These are phyloP conservation scores for Enteromius afrohamiltoni DNA, from an alignment of 2,797 vertebrate species.

Conservation along the genomic window DNA sequence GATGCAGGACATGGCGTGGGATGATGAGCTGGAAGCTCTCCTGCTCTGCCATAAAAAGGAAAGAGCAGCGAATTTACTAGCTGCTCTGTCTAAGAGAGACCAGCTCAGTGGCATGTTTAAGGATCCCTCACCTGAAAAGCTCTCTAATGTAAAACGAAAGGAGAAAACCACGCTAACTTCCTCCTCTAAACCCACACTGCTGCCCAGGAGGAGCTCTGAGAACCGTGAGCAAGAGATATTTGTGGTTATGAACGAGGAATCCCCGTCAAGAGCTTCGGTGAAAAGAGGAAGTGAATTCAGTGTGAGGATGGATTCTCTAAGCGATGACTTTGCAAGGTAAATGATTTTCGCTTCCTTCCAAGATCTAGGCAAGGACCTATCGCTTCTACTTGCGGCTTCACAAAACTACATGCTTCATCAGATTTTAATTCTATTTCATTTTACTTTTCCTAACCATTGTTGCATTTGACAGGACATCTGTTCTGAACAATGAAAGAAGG, in stretches of 20 bases:
- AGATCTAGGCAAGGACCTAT: background rate
- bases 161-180: constrained; percentile 80
- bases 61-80: constrained; percentile 72
- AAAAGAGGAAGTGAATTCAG: constrained; percentile 88
- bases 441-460: background rate
- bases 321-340: constrained; percentile 88
- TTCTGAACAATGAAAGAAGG: constrained; percentile 90
- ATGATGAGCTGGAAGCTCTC: constrained; percentile 78
- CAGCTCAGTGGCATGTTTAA: constrained; percentile 74
- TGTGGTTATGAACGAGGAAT: constrained; percentile 80
- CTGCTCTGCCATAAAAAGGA: constrained; percentile 84
- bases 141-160: constrained; percentile 83
- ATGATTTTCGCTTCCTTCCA: background rate
- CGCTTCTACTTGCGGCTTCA: background rate
- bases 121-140: constrained; percentile 84
- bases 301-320: constrained; percentile 90
- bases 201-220: constrained; percentile 80
- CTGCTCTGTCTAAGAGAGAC: constrained; percentile 80
- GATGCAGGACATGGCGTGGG: constrained; percentile 73
- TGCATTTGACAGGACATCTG: constrained; percentile 80
- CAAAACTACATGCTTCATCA: background rate
- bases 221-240: constrained; percentile 80
- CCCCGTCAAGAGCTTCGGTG: constrained; percentile 77
- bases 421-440: background rate
- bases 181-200: constrained; percentile 75